Percentiles rank a stretch among this genome's conserved stretches.
Evolutionary conservation across 2,888 invertebrate genomes (phyloP).

Genomic region (Cartodere bifasciata): DNA sequence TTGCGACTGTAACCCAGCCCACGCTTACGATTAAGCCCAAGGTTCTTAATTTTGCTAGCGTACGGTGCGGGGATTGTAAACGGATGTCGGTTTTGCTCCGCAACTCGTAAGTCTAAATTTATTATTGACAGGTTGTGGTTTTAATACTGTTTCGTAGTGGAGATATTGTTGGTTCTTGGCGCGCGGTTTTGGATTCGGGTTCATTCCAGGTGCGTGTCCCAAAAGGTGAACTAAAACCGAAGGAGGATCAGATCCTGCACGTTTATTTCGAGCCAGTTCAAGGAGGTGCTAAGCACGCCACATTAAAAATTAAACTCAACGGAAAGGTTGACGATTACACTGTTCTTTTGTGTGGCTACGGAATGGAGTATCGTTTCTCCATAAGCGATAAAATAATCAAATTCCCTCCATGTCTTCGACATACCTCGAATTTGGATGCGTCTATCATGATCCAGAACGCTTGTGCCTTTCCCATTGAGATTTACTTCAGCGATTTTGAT

Average conservation of each 20-base stretch:
- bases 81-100: constrained; percentile 40
- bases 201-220: constrained; percentile 27
- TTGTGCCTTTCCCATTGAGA: constrained; percentile 51
- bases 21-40: constrained; percentile 36
- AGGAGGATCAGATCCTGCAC: constrained; percentile 39
- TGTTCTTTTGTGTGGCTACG: constrained; percentile 40
- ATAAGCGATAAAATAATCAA: constrained; percentile 39
- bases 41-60: constrained; percentile 41
- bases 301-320: constrained; percentile 33
- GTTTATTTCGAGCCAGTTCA: constrained; percentile 44
- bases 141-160: constrained; percentile 29
- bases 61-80: constrained; percentile 46
- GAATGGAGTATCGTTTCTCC: constrained; percentile 40
- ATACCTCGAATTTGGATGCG: constrained; percentile 43
- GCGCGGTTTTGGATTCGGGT: constrained; percentile 34
- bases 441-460: constrained; percentile 50
- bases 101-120: constrained; percentile 40
- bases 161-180: constrained; percentile 44
- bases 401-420: constrained; percentile 52
- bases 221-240: constrained; percentile 39
- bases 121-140: constrained; percentile 6
- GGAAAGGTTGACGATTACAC: constrained; percentile 39
- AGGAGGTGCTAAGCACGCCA: constrained; percentile 32
- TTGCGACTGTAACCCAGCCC: constrained; percentile 46
- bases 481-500: constrained; percentile 56